phyloP scores from a whole-genome alignment of 2,113 vertebrate species.

The Gambusia holbrooki region DNA sequence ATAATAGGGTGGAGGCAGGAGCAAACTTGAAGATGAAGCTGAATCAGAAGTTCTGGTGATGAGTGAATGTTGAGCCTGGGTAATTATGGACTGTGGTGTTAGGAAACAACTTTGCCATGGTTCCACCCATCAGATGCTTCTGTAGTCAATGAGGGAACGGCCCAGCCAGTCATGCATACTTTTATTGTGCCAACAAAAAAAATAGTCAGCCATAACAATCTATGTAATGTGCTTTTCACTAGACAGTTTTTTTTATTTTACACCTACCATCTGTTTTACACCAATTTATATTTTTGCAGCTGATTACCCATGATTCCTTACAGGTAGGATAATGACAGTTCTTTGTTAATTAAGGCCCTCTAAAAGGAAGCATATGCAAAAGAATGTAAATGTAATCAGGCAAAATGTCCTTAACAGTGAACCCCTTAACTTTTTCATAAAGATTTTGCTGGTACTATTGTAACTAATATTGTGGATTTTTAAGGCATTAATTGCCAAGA shows the following conservation, averaged over 20 bases:
- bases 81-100: too few species aligned
- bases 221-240: slow-evolving; percentile 15
- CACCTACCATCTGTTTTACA: slow-evolving; percentile 27
- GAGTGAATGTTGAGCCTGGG: too few species aligned
- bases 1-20: too few species aligned
- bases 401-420: neutral
- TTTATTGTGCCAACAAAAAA: slow-evolving; percentile 24
- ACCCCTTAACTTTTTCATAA: slow-evolving; percentile 24
- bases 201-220: slow-evolving; percentile 30
- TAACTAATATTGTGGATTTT: slow-evolving; percentile 1
- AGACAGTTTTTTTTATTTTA: slow-evolving; percentile 30
- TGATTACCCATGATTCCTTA: slow-evolving; percentile 3
- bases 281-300: slow-evolving; percentile 22
- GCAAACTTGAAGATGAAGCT: too few species aligned
- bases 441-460: slow-evolving; percentile 20
- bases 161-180: neutral
- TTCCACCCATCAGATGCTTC: too few species aligned
- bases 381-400: neutral
- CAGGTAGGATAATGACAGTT: neutral
- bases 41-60: too few species aligned
- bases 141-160: too few species aligned
- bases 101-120: too few species aligned
- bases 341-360: neutral
- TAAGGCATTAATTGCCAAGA: slow-evolving; percentile 54
- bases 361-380: neutral